Conservation (phyloP, 2,113 vertebrate genomes). For the Phaethon lepturus region DNA sequence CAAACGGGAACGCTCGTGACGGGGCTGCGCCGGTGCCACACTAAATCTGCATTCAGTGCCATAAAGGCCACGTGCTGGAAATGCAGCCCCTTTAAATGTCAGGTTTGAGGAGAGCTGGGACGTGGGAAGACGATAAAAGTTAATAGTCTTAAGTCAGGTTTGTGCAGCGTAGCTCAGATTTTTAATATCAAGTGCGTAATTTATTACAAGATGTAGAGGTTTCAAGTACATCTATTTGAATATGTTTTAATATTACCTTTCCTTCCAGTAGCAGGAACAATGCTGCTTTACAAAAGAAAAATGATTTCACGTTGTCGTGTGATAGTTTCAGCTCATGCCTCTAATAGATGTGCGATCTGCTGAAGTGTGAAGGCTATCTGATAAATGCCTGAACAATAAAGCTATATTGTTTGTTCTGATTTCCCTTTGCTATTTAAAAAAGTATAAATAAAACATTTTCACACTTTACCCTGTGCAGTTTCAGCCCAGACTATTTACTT, state of each 20-base stretch:
- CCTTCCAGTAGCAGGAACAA: slow-evolving; percentile 26
- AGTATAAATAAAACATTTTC: slow-evolving; percentile 35
- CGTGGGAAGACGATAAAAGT: background rate
- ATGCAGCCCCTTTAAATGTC: slow-evolving; percentile 28
- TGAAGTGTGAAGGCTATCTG: slow-evolving; percentile 35
- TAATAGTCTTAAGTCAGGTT: slow-evolving; percentile 5
- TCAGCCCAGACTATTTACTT: background rate
- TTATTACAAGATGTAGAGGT: slow-evolving; percentile 32
- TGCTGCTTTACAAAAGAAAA: slow-evolving; percentile 26
- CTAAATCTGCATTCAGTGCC: background rate
- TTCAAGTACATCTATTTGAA: slow-evolving; percentile 45
- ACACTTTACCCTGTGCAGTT: background rate
- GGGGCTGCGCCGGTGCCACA: rapidly evolving
- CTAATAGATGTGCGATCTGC: background rate
- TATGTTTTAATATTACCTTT: slow-evolving; percentile 28
- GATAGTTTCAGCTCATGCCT: slow-evolving; percentile 5
- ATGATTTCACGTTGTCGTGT: background rate
- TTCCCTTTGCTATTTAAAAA: slow-evolving; percentile 34
- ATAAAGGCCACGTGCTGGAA: background rate
- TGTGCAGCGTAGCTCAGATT: background rate
- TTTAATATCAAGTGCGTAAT: slow-evolving; percentile 56
- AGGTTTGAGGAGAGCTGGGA: background rate
- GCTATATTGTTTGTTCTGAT: slow-evolving; percentile 15
- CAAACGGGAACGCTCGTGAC: background rate
- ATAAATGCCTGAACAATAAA: slow-evolving; percentile 48